These are phyloP conservation scores for Sinelater perroti DNA, from an alignment of 2,888 invertebrate genomes.

Conservation along the genomic window DNA sequence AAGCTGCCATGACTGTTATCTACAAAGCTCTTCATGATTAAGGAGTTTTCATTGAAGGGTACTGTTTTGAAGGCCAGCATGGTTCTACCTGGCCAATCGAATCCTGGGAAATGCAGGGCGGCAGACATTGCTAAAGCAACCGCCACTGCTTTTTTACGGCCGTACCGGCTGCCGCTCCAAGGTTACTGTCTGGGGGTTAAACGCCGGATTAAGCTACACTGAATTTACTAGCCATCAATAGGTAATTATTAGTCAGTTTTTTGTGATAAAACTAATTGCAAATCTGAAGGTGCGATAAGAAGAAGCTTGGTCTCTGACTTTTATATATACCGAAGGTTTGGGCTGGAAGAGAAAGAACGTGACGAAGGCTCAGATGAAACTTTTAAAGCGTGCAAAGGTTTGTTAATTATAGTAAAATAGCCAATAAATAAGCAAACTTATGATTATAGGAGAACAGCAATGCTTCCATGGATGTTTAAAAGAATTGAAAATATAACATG, in stretches of 20 bases:
- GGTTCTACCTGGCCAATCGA: conserved; percentile 68
- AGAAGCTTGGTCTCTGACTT: conserved; percentile 97
- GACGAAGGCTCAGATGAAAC: conserved; percentile 83
- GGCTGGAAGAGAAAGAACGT: conserved; percentile 93
- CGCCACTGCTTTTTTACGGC: conserved; percentile 92
- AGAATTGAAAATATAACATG: too few species aligned
- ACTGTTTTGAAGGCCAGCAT: conserved; percentile 99
- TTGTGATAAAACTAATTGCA: background rate
- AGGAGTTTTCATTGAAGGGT: conserved; percentile 96
- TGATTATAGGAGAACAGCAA: too few species aligned
- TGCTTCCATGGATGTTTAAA: too few species aligned
- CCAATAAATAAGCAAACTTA: too few species aligned
- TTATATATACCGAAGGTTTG: conserved; percentile 97
- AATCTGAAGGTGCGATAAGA: conserved; percentile 62
- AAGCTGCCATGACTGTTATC: conserved; percentile 91
- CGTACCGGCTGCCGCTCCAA: conserved; percentile 95
- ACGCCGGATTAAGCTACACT: conserved; percentile 97
- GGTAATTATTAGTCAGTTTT: conserved; percentile 70
- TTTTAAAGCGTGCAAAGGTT: conserved; percentile 93
- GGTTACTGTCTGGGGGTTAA: conserved; percentile 98
- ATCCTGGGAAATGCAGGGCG: conserved; percentile 66
- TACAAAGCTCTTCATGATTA: conserved; percentile 98
- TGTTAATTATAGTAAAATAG: background rate
- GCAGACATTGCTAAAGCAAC: conserved; percentile 93
- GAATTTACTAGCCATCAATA: conserved; percentile 96